These are phyloP conservation scores for Drosophila fungiperda DNA, from an alignment of 2,888 invertebrate genomes.

Conservation along the genomic window DNA sequence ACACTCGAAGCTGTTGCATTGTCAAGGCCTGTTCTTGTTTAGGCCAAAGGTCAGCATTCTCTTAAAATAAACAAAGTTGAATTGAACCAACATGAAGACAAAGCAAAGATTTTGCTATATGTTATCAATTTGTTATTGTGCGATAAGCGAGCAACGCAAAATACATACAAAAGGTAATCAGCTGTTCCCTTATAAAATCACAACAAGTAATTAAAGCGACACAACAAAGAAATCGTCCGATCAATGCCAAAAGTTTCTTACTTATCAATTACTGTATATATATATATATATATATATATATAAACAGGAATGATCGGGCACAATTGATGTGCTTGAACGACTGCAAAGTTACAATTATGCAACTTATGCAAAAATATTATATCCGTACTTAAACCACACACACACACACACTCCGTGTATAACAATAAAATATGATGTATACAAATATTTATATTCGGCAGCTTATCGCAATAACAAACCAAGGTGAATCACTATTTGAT, in stretches of 20 bases:
- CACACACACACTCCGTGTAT: neutral
- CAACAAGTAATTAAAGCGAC: neutral
- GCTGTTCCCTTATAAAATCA: neutral
- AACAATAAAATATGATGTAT: neutral
- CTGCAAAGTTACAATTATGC: neutral
- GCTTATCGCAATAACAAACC: neutral
- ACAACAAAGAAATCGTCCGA: conserved; percentile 19
- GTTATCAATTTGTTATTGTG: conserved; percentile 8
- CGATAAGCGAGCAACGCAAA: conserved; percentile 10
- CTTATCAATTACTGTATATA: neutral
- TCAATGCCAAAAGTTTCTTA: neutral
- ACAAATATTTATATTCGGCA: neutral
- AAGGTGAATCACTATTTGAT: neutral
- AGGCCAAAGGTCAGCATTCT: neutral
- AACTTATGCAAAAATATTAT: neutral
- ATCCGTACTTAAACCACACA: neutral
- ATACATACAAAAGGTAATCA: conserved; percentile 10
- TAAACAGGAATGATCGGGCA: neutral
- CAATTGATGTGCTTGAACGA: neutral
- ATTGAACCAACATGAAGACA: neutral
- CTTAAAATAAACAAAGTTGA: conserved; percentile 4
- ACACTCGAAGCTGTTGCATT: neutral
- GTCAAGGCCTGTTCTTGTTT: neutral
- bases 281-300: neutral
- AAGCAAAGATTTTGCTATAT: neutral